Evolutionary conservation across 2,888 invertebrate species (phyloP), one percentile per base, ranked within the genome.

Genomic region (Crossocerus cetratus): DNA sequence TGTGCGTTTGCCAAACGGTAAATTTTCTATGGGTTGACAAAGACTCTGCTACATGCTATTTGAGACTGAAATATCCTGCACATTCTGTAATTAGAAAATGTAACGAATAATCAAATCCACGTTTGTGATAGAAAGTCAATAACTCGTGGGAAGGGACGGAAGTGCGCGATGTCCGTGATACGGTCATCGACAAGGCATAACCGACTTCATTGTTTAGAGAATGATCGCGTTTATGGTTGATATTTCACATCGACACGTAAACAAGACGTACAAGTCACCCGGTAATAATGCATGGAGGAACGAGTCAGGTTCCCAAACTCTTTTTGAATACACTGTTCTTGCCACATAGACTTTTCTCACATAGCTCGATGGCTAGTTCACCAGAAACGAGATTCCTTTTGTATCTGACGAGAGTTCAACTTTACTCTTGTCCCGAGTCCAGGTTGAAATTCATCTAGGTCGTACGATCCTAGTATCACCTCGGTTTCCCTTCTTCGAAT

Each of bases 1-100:
- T 84, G 84, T 83, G 84, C 55, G 80, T 86, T 88, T 89, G 89
- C 89, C 88, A 88, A 89, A 87, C 68, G 78, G 73, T 82, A 69
- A 54, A 80, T 72, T 64, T 72, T 64, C 66, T 78, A 77, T 32
- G 77, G 43, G 76, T 74, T 75, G 68, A 80, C 81, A 78, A 78
- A 85, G 83, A 81, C 80, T 86, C 84, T 78, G 76, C 81, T 76
- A 82, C 82, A 81, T 83, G 82, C 85, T 86, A 84, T 81, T 86
- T 88, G 87, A 88, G 88, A 89, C 89, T 89, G 88, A 89, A 84
- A 84, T 82, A 86, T 83, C 83, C 81, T 86, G 82, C 81, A 83
- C 83, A 83, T 68, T 49, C 56, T 79, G 69, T 69, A 80, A 80
- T 80, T 77, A 77, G 74, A 65, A 22, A 65, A 67, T 55, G 58